Conservation (phyloP, 2,888 invertebrate species). For the Apotomis capreana region DNA sequence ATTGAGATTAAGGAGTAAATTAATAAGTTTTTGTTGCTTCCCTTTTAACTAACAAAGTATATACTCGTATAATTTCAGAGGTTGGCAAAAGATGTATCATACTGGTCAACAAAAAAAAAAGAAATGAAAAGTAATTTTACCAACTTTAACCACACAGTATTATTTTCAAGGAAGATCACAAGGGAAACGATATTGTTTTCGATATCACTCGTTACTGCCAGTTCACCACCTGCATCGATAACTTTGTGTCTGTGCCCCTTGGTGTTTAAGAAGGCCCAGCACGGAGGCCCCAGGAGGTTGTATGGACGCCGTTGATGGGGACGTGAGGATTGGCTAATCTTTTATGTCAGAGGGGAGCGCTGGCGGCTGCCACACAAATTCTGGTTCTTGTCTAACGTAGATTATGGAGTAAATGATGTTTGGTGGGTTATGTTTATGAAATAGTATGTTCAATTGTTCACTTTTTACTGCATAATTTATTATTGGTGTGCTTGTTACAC, state of each 20-base stretch:
- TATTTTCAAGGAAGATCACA: neutral
- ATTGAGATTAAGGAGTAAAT: too few relatives aligned
- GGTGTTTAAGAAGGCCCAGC: conserved; percentile 34
- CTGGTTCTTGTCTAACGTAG: conserved; percentile 8
- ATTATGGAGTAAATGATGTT: conserved; percentile 16
- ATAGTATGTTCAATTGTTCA: neutral
- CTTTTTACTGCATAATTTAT: neutral
- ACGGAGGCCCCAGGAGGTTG: conserved; percentile 34
- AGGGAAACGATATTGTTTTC: conserved; percentile 2
- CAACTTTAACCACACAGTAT: too few relatives aligned
- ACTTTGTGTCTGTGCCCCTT: conserved; percentile 26
- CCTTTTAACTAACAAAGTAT: too few relatives aligned
- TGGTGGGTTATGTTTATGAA: neutral
- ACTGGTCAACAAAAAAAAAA: too few relatives aligned
- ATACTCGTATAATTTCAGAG: too few relatives aligned
- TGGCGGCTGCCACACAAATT: conserved; percentile 26
- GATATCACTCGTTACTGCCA: conserved; percentile 22
- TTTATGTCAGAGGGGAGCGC: conserved; percentile 26
- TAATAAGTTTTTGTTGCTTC: too few relatives aligned
- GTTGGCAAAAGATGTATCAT: too few relatives aligned
- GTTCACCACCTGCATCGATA: conserved; percentile 36
- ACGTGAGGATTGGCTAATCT: conserved; percentile 41
- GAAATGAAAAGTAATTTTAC: too few relatives aligned
- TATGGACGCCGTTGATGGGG: conserved; percentile 34
- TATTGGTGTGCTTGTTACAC: too few relatives aligned